A percentile compares a stretch with the other conserved stretches of the same genome.
phyloP scores from a whole-genome alignment of 1,140 invertebrate species.

The Helicoverpa armigera region DNA sequence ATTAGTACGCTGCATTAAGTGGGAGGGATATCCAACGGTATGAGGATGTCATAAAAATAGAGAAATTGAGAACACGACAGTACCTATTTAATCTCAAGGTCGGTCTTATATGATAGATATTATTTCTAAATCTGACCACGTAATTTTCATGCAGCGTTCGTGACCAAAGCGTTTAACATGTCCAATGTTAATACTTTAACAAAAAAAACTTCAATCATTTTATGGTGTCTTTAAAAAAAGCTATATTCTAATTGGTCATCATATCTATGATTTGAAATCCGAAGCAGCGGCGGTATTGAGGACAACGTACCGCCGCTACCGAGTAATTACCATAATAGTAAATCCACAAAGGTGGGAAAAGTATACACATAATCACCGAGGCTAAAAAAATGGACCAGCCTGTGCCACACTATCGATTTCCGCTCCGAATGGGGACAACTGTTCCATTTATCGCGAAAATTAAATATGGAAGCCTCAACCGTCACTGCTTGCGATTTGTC shows the following conservation, averaged over 20 bases:
- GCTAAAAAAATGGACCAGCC: background rate
- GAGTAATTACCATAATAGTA: background rate
- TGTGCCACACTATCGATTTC: slow-evolving; percentile 11
- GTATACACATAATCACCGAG: background rate
- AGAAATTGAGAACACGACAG: slow-evolving; percentile 22
- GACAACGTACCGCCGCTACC: background rate
- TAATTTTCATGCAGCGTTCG: too few species aligned
- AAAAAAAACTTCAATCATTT: too few species aligned
- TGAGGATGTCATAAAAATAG: slow-evolving; percentile 30
- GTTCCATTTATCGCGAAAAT: slow-evolving; percentile 27
- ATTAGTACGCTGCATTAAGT: slow-evolving; percentile 33
- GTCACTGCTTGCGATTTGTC: background rate
- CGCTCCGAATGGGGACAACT: background rate
- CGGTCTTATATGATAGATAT: slow-evolving; percentile 1
- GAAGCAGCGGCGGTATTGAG: slow-evolving; percentile 13
- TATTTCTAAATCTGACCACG: background rate
- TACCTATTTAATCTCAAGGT: slow-evolving; percentile 13
- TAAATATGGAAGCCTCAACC: slow-evolving; percentile 15
- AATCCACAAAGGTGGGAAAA: background rate
- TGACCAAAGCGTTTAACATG: background rate
- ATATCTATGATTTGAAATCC: slow-evolving; percentile 1
- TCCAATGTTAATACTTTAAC: too few species aligned
- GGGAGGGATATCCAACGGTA: slow-evolving; percentile 15
- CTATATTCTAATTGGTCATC: too few species aligned
- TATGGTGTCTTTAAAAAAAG: too few species aligned